Percentiles rank a stretch among this genome's conserved stretches.
These are phyloP conservation scores for Buphagus erythrorhynchus DNA, from an alignment of 2,797 vertebrate species.

Conservation along the genomic window DNA sequence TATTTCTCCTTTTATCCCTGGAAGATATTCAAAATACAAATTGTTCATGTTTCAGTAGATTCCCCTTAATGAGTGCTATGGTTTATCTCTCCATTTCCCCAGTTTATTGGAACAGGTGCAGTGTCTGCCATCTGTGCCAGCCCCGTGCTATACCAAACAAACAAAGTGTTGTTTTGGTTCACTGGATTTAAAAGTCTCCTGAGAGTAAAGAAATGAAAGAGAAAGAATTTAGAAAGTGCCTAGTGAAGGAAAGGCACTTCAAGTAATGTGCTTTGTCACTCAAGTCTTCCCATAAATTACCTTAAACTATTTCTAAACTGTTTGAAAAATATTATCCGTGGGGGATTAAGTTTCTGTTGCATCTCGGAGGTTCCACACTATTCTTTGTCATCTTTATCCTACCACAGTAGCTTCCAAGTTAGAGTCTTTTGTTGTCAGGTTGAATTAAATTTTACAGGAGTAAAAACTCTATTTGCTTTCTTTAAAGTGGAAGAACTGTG, in stretches of 20 bases:
- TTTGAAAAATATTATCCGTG: not conserved
- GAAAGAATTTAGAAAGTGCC: constrained; percentile 76
- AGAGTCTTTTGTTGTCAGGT: constrained; percentile 21
- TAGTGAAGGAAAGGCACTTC: constrained; percentile 79
- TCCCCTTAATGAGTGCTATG: constrained; percentile 40
- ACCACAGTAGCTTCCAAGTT: constrained; percentile 22
- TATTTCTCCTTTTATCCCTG: constrained; percentile 18
- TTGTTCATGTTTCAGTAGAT: constrained; percentile 34
- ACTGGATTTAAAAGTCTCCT: constrained; percentile 63
- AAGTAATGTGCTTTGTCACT: constrained; percentile 85
- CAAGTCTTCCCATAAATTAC: constrained; percentile 71
- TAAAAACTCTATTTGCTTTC: not conserved
- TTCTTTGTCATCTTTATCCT: constrained; percentile 32
- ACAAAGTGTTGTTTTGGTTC: constrained; percentile 65
- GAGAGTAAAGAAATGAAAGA: constrained; percentile 81
- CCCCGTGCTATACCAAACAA: constrained; percentile 12
- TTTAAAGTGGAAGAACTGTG: not conserved
- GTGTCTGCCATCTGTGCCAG: constrained; percentile 33
- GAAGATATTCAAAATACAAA: constrained; percentile 52
- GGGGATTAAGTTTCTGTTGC: constrained; percentile 54
- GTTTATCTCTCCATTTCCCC: constrained; percentile 55
- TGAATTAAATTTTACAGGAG: constrained; percentile 56
- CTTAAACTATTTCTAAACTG: constrained; percentile 52
- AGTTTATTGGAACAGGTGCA: constrained; percentile 77
- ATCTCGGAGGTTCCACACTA: not conserved